Base-by-base conservation (phyloP, 2,888 invertebrate genomes). In the Sphecodes monilicornis region DNA sequence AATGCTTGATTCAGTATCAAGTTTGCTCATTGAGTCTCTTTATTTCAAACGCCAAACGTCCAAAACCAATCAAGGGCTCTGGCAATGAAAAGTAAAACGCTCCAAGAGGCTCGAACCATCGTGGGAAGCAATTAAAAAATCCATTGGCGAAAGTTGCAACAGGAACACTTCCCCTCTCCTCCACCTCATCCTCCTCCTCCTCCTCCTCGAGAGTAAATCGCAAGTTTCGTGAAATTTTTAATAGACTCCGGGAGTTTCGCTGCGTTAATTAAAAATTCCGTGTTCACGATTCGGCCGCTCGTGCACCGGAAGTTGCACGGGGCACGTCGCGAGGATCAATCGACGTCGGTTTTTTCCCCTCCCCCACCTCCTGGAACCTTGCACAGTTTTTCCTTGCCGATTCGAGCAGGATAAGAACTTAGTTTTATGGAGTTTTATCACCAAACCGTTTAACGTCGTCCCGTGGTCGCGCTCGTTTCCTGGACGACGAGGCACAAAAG, bases 201-300 rank as follows among this genome's bases (percentile, higher is more conserved):
- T 36, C 36, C 36, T 36, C 36, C 36, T 36, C 36, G n/a, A n/a
- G 54, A 54, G 54, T n/a, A 50, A 54, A 70, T 73, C n/a, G 43
- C 50, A 60, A 83, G 70, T 75, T 72, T 46, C 13, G 57, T 26
- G 72, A 78, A 84, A 78, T 84, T 84, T 84, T 84, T 84, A 84
- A 84, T 84, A 68, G 75, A 84, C 84, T 72, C 36, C 77, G 29
- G 43, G 46, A 43, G 46, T 50, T 16, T 32, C 22, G 8, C 75
- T 39, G 60, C 71, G 64, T 83, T 84, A 84, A 84, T 84, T 83
- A 78, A 84, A 78, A 84, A 78, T 78, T 78, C 66, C 72, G 43
- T n/a, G 74, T 41, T n/a, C 54, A 26, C 32, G 32, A 26, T 72
- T 68, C 72, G 29, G 39, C 36, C 4, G 22, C 32, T 3, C 2